phyloP scores from a whole-genome alignment of 2,797 vertebrate species.

The Syndactyla subalaris region DNA sequence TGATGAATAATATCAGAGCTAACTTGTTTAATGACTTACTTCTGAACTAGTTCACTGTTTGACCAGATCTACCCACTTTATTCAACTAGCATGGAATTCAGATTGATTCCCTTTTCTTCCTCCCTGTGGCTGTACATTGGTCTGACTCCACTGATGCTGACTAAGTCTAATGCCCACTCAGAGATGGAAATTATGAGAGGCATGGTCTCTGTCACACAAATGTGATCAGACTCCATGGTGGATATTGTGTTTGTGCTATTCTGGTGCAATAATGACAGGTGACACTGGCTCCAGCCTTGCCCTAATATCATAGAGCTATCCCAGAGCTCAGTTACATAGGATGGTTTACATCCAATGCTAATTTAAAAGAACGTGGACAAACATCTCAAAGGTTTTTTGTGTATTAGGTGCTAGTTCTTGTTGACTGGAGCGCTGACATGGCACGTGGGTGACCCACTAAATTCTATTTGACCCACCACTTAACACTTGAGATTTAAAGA shows the following conservation, averaged over 20 bases:
- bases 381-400: neutral
- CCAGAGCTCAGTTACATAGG: neutral
- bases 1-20: neutral
- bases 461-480: neutral
- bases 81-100: neutral
- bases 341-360: neutral
- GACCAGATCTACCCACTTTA: neutral
- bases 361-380: neutral
- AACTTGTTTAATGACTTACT: neutral
- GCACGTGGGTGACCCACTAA: neutral
- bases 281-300: neutral
- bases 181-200: neutral
- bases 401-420: neutral
- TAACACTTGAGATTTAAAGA: slow-evolving; percentile 6
- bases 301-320: neutral
- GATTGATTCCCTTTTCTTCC: neutral
- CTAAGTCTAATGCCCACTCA: neutral
- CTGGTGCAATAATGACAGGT: neutral
- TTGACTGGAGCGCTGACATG: neutral
- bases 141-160: neutral
- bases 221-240: neutral
- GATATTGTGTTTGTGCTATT: neutral
- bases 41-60: neutral
- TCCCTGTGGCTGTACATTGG: neutral
- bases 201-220: neutral